A percentile compares a stretch with the other conserved stretches of the same genome.
These are phyloP conservation scores for Chaunax sp. DNA, from an alignment of 2,797 vertebrate species.

Conservation along the genomic window DNA sequence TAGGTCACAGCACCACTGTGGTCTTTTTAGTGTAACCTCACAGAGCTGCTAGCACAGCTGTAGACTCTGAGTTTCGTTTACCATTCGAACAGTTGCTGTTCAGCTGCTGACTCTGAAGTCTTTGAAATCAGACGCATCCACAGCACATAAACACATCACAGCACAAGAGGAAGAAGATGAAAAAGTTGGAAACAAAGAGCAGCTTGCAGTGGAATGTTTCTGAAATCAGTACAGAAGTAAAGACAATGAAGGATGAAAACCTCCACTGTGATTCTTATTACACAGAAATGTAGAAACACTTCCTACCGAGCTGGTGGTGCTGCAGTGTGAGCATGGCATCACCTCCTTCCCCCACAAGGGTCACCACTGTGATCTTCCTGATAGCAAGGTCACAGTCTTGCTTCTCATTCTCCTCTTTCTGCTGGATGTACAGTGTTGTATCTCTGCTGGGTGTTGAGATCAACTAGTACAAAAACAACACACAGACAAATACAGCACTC, in stretches of 20 bases:
- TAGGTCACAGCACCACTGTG: neutral
- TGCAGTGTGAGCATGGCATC: conserved; percentile 70
- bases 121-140: neutral
- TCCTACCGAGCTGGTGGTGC: conserved; percentile 78
- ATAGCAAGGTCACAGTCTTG: conserved; percentile 77
- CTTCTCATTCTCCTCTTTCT: conserved; percentile 77
- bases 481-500: conserved; percentile 7
- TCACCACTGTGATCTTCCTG: conserved; percentile 79
- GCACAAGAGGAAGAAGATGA: neutral
- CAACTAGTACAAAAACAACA: conserved; percentile 64
- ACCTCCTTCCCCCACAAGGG: conserved; percentile 74
- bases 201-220: neutral
- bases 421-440: conserved; percentile 77
- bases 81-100: conserved; percentile 8
- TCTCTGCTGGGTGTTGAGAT: conserved; percentile 81
- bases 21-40: neutral
- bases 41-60: neutral
- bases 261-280: no score
- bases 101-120: neutral
- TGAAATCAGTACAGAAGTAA: neutral
- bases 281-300: neutral
- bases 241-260: neutral
- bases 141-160: neutral
- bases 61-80: neutral
- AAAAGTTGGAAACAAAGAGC: neutral